Base-by-base conservation (phyloP, 2,888 invertebrate species). In the Phlogophora meticulosa region DNA sequence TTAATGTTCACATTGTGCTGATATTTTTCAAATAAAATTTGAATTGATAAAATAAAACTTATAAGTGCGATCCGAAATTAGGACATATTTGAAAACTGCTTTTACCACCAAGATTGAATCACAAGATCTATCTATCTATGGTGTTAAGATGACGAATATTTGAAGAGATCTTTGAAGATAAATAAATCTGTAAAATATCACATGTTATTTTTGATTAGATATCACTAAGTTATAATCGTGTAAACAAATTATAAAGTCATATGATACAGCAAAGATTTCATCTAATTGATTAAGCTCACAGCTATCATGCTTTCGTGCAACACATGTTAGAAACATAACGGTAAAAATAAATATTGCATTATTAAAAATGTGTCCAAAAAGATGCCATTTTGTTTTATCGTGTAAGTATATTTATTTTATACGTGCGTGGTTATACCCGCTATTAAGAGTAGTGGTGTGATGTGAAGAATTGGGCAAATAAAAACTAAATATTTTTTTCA, bases 261-360 rank as follows among this genome's bases (percentile, higher is more conserved):
- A 81, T 72, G 77, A 78, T 76, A 67, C 43, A 69, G 58, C 63
- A 62, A 68, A 62, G 36, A 42, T 62, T 56, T 71, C 55, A 36
- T 64, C 66, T 82, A 82, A 81, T 78, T 78, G 60, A 67, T 76
- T 69, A 58, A 58, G 46, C 55, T 57, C 77, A 82, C 74, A 64
- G 9, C n/a, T 45, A 51, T 76, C 71, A 68, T 76, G 63, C 2
- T 38, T 32, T 81, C 85, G 84, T 86, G 87, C 70, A 61, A 56
- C 48, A 57, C 48, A 56, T 63, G 80, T 87, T 85, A 85, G 84
- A 83, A 70, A 71, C 53, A 66, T 74, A 75, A 57, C 74, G 78
- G 65, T 79, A 79, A 76, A 72, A 70, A 77, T 65, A 56, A 56
- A 51, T 7, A 2, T 5, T 7, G 9, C 49, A 65, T 67, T 63